Evolutionary conservation across 2,888 invertebrate species (phyloP), one percentile per base, ranked within the genome.

Genomic region (Agrilus cyanescens): DNA sequence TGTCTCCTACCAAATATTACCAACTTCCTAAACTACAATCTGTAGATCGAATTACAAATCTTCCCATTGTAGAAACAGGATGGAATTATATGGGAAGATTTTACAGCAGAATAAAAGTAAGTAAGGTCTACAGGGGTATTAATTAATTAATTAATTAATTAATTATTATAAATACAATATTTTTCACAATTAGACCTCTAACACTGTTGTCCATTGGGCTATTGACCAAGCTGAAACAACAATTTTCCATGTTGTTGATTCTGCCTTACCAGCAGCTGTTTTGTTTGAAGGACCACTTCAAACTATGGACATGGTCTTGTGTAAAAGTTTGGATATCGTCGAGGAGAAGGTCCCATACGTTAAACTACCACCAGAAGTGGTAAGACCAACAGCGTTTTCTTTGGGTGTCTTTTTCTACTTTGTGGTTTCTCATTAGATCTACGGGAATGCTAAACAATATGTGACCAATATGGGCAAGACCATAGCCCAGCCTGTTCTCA

Each of bases 1-100:
- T 52, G 48, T 40, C 50, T 36, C 41, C 46, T 32, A 49, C 37
- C 29, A 44, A 51, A 38, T 55, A 62, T 44, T 49, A 60, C 12
- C 57, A 65, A 38, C 48, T 76, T 47, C 73, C 75, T 40, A 75
- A 73, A 51, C 65, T 87, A 64, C 79, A 85, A 65, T 80, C 85
- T 43, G 75, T 90, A 12, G 75, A 79, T 37, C 73, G 87, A 50
- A 79, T 91, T 35, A 76, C 80, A 10, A 80, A 78, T 50, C 75
- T 91, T 37, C 91, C 91, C 0, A 77, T 91, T 43, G 81, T 91
- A n/a, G 86, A 82, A 59, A 77, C 80, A 31, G 77, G 88, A 34
- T 77, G 85, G 55, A 76, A 73, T 41, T 80, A 82, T 45, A 86
- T 85, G 1, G 82, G 81, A 57, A 76, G 76, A 56, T 67, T 86